Conservation (phyloP, 92 coral and sea anemone genomes). For the Zoanthus sansibaricus region DNA sequence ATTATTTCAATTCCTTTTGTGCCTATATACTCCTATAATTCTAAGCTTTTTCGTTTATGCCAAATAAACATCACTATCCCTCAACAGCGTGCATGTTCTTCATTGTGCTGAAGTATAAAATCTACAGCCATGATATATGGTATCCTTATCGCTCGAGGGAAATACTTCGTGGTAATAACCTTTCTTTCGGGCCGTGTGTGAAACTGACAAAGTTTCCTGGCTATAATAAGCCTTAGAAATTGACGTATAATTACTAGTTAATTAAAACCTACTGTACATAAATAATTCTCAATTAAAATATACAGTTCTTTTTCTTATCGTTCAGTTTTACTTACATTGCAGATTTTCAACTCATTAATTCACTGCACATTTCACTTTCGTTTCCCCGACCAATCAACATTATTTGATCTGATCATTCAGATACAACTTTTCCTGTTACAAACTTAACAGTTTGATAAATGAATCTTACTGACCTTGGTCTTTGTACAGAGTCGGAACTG, state of each 20-base stretch:
- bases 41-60: too few relatives aligned
- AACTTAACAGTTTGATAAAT: background rate
- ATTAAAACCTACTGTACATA: background rate
- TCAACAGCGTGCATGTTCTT: background rate
- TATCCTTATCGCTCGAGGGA: background rate
- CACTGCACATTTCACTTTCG: too few relatives aligned
- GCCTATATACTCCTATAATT: too few relatives aligned
- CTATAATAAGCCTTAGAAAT: background rate
- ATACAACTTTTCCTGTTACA: too few relatives aligned
- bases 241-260: background rate
- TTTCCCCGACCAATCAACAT: too few relatives aligned
- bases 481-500: conserved; percentile 15
- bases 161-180: background rate
- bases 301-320: too few relatives aligned
- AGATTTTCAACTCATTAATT: background rate
- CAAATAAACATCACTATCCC: too few relatives aligned
- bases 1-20: too few relatives aligned
- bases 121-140: background rate
- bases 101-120: background rate
- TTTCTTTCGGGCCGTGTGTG: background rate
- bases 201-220: background rate
- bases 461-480: conserved; percentile 9
- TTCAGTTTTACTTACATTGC: background rate
- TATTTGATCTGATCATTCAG: too few relatives aligned
- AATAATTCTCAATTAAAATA: too few relatives aligned